Conservation (phyloP, 2,888 invertebrate species). For the Callosobruchus maculatus region DNA sequence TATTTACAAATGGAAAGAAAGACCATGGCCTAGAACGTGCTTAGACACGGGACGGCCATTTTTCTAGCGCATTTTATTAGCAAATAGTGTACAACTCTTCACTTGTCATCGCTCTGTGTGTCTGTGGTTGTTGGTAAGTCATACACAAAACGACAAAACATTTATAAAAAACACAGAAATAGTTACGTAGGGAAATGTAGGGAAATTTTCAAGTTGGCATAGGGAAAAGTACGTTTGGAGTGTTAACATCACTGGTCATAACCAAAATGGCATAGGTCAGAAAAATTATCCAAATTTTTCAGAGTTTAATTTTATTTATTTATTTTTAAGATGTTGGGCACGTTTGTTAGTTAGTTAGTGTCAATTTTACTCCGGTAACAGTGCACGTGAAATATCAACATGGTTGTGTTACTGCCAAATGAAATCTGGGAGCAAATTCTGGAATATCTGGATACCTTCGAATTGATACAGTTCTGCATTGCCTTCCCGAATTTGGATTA, state of each 20-base stretch:
- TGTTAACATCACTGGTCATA: not conserved
- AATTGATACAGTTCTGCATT: constrained; percentile 14
- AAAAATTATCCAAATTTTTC: not conserved
- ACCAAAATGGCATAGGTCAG: not conserved
- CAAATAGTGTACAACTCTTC: too few species aligned
- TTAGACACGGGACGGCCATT: too few species aligned
- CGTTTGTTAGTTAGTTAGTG: not conserved
- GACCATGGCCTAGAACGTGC: too few species aligned
- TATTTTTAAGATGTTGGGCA: not conserved
- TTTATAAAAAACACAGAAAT: too few species aligned
- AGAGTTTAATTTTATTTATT: not conserved
- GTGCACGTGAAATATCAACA: not conserved
- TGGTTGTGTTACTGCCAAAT: constrained; percentile 7
- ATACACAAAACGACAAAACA: too few species aligned
- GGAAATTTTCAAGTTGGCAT: too few species aligned
- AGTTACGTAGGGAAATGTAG: too few species aligned
- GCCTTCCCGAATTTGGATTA: constrained; percentile 8
- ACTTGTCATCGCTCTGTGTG: too few species aligned
- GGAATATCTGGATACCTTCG: constrained; percentile 6
- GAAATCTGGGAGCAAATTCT: constrained; percentile 11
- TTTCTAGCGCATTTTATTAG: too few species aligned
- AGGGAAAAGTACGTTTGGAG: too few species aligned
- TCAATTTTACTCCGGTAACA: not conserved
- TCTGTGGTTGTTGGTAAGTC: too few species aligned
- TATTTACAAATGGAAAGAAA: too few species aligned